Base-by-base conservation (phyloP, 2,888 invertebrate species). In the Spodoptera exigua region DNA sequence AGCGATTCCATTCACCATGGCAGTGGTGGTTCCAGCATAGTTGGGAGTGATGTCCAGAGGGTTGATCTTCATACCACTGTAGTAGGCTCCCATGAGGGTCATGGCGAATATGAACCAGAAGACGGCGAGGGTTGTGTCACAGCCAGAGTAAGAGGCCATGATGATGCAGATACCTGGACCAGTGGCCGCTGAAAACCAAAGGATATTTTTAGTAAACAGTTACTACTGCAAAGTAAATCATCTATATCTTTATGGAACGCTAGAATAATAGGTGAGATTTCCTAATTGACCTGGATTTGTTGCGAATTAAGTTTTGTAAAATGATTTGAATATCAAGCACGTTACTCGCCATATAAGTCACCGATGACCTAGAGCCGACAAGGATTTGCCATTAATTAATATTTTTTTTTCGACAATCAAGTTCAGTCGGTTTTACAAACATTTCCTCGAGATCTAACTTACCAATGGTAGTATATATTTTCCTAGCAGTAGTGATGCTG, bases 41-140 rank as follows among this genome's bases (percentile, higher is more conserved):
- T 96, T 96, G 0, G 96, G 95, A 2, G 95, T 94, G 49, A 96
- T 92, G 74, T 96, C 96, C 35, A 96, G 85, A 0, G 95, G 95
- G 76, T 96, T 96, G 44, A 96, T 95, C 85, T 96, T 96, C 95
- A 96, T 95, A 21, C 96, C 96, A 61, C 96, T 95, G 88, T 96
- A 96, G 83, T 96, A 96, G 1, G 96, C 95, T 0, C 96, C 96
- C 96, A 96, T 96, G 16, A 96, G 94, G 0, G 95, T 95, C 95
- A 96, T 95, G 39, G 94, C 95, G n/a, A 95, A 81, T 12, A 96
- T 94, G 77, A 96, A 95, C 87, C 96, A 94, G 54, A 95, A 92
- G 0, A 96, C 94, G 10, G 94, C 83, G 5, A 93, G 80, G 9
- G 92, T 89, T 0, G 93, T 87, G 67, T 96, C 90, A 68, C 96